Percentiles rank a stretch among this genome's conserved stretches.
phyloP scores from a whole-genome alignment of 2,888 invertebrate species.

The Heteropelma amictum region DNA sequence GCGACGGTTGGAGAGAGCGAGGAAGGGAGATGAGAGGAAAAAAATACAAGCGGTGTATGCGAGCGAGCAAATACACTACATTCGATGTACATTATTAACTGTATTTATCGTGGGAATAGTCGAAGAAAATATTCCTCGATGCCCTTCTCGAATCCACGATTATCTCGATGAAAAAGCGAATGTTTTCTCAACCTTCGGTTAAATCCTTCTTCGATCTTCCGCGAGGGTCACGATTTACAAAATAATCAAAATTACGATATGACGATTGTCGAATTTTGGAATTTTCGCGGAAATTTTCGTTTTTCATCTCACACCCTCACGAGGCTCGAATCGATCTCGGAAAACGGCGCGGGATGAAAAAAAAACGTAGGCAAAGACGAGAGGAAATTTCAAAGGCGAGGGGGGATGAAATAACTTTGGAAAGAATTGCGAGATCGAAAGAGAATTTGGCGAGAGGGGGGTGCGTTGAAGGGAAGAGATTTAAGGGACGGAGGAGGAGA shows the following conservation, averaged over 20 bases:
- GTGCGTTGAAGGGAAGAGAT: constrained; percentile 1
- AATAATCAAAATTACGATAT: too few species aligned
- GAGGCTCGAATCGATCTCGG: neutral
- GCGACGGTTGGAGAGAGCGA: neutral
- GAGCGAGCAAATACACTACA: too few species aligned
- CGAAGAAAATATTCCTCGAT: constrained; percentile 2
- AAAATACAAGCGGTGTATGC: neutral
- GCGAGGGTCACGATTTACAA: too few species aligned
- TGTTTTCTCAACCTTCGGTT: too few species aligned
- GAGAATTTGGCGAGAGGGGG: neutral
- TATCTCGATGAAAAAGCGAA: too few species aligned
- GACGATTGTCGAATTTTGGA: too few species aligned
- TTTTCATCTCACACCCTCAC: too few species aligned
- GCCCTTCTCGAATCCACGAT: constrained; percentile 25
- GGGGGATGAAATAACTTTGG: constrained; percentile 15
- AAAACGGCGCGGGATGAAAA: constrained; percentile 28
- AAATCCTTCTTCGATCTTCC: too few species aligned
- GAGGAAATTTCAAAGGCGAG: constrained; percentile 52
- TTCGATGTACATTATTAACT: too few species aligned
- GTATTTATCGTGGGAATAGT: constrained; percentile 28
- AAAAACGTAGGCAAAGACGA: constrained; percentile 41
- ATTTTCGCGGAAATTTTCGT: too few species aligned
- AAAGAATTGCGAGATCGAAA: constrained; percentile 39
- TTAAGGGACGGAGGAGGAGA: constrained; percentile 34
- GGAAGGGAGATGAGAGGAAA: neutral